Conservation (phyloP, 1,140 invertebrate species). For the Armadillidium nasatum region DNA sequence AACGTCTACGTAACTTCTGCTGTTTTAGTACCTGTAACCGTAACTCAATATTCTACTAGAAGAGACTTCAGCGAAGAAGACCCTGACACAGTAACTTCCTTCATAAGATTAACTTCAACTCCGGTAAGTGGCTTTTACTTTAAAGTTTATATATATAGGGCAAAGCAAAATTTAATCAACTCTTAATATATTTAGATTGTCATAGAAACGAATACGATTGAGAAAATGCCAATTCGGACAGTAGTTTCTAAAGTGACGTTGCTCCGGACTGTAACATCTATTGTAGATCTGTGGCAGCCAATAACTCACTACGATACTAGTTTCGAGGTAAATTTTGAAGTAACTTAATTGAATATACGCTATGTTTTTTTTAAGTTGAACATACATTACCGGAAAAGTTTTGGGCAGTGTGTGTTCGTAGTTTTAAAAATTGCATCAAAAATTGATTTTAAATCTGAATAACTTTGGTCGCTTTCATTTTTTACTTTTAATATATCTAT, state of each 20-base stretch:
- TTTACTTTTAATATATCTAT: too few relatives aligned
- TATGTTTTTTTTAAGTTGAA: too few relatives aligned
- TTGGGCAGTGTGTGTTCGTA: too few relatives aligned
- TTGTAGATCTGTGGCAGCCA: background rate
- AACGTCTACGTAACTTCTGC: background rate
- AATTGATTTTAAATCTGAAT: too few relatives aligned
- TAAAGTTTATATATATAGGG: background rate
- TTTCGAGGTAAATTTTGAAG: background rate
- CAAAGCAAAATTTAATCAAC: background rate
- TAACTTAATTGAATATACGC: too few relatives aligned
- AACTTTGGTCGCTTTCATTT: too few relatives aligned
- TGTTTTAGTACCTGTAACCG: background rate
- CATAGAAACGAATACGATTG: background rate
- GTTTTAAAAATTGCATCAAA: too few relatives aligned
- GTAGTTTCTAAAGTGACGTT: background rate
- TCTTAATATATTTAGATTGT: background rate
- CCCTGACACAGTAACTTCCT: background rate
- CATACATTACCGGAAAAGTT: too few relatives aligned
- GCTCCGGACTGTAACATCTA: background rate
- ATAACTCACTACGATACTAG: background rate
- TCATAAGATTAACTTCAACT: background rate
- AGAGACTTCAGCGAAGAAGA: background rate
- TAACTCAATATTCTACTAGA: background rate
- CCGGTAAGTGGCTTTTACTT: background rate
- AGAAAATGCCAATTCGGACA: background rate